Evolutionary conservation across 2,888 invertebrate genomes (phyloP).

Genomic region (Lymantria monacha): DNA sequence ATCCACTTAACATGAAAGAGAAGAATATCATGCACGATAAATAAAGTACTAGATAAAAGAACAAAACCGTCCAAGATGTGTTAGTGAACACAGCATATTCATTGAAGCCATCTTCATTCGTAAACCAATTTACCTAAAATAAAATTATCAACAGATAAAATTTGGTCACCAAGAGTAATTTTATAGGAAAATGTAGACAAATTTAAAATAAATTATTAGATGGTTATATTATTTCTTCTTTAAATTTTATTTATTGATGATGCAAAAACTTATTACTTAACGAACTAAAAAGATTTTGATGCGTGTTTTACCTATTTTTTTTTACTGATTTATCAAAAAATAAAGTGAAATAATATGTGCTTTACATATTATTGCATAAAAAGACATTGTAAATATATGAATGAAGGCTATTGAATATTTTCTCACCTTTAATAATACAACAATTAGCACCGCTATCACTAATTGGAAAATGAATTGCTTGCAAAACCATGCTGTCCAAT

Average conservation of each 20-base stretch:
- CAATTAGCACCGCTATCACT: conserved; percentile 82
- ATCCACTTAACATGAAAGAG: conserved; percentile 89
- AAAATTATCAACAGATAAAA: conserved; percentile 14
- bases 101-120: conserved; percentile 65
- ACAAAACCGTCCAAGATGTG: conserved; percentile 84
- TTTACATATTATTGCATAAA: too few relatives aligned
- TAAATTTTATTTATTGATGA: too few relatives aligned
- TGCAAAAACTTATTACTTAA: too few relatives aligned
- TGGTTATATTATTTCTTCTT: too few relatives aligned
- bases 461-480: conserved; percentile 87
- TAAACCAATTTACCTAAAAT: conserved; percentile 78
- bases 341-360: too few relatives aligned
- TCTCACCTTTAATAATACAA: conserved; percentile 81
- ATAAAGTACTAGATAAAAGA: conserved; percentile 88
- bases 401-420: neutral
- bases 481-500: conserved; percentile 93
- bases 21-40: conserved; percentile 87
- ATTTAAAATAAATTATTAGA: too few relatives aligned
- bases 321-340: too few relatives aligned
- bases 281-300: too few relatives aligned
- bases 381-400: too few relatives aligned
- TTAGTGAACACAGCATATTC: conserved; percentile 86
- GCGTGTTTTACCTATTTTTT: too few relatives aligned
- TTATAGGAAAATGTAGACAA: neutral
- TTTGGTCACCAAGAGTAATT: neutral